Evolutionary conservation across 2,888 invertebrate species (phyloP).

Genomic region (Nomada hirtipes): DNA sequence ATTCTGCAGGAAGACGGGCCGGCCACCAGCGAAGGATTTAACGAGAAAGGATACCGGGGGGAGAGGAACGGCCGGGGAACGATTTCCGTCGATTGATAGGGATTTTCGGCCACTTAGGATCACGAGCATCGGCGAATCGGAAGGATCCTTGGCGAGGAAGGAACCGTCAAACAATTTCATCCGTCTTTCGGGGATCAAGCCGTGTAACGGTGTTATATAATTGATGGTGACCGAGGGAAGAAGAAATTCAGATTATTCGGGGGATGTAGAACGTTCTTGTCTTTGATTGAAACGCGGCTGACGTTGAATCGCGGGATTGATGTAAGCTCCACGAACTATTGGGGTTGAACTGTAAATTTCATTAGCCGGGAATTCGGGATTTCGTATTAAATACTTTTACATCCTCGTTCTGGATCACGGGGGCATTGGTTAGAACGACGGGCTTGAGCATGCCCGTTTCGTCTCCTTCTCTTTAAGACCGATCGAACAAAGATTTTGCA

Average conservation of each 20-base stretch:
- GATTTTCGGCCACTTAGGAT: conserved; percentile 51
- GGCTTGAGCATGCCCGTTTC: conserved; percentile 33
- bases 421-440: background rate
- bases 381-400: background rate
- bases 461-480: conserved; percentile 66
- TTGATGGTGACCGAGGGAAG: conserved; percentile 4
- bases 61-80: background rate
- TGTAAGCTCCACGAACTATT: background rate
- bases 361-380: background rate
- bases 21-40: conserved; percentile 71
- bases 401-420: too few relatives aligned
- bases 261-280: background rate
- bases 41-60: conserved; percentile 50
- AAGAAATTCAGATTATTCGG: conserved; percentile 5
- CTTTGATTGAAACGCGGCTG: background rate
- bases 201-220: conserved; percentile 10
- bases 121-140: background rate
- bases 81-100: conserved; percentile 46
- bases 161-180: conserved; percentile 17
- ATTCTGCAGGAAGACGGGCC: conserved; percentile 56
- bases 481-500: conserved; percentile 72
- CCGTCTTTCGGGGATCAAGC: conserved; percentile 7
- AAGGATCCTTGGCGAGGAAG: background rate
- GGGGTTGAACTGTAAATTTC: background rate
- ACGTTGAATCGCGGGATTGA: background rate